Evolutionary conservation across 92 coral and sea anemone genomes (phyloP).

Genomic region (Zoanthus sociatus): DNA sequence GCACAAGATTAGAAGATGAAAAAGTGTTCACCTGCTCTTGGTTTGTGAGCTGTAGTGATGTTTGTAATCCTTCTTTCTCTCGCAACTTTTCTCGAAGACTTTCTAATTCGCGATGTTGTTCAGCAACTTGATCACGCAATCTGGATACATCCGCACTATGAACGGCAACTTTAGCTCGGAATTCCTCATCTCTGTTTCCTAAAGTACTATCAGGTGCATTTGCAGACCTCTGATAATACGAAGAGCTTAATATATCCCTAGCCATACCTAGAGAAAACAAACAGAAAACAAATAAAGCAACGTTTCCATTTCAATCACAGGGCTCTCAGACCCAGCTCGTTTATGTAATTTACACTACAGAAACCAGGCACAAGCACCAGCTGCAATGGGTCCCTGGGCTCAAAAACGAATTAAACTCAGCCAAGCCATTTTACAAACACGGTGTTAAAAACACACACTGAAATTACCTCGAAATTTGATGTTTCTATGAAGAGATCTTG

Average conservation of each 20-base stretch:
- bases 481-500: slow-evolving; percentile 93
- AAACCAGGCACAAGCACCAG: no score
- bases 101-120: slow-evolving; percentile 77
- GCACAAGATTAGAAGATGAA: neutral
- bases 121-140: slow-evolving; percentile 78
- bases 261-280: slow-evolving; percentile 70
- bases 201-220: slow-evolving; percentile 27
- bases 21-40: slow-evolving; percentile 76
- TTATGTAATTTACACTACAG: no score
- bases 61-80: slow-evolving; percentile 63
- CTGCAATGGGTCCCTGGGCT: no score
- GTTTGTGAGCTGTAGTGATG: slow-evolving; percentile 70
- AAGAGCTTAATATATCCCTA: slow-evolving; percentile 64
- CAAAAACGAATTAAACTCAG: no score
- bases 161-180: slow-evolving; percentile 74
- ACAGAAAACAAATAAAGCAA: neutral
- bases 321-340: no score
- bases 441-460: no score
- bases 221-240: slow-evolving; percentile 25
- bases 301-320: neutral
- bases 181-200: slow-evolving; percentile 56
- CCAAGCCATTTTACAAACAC: no score
- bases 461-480: slow-evolving; percentile 82
- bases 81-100: slow-evolving; percentile 68
- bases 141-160: slow-evolving; percentile 80